These are phyloP conservation scores for Sabellastarte sp. DNA, from an alignment of 2,888 invertebrate genomes.

Conservation along the genomic window DNA sequence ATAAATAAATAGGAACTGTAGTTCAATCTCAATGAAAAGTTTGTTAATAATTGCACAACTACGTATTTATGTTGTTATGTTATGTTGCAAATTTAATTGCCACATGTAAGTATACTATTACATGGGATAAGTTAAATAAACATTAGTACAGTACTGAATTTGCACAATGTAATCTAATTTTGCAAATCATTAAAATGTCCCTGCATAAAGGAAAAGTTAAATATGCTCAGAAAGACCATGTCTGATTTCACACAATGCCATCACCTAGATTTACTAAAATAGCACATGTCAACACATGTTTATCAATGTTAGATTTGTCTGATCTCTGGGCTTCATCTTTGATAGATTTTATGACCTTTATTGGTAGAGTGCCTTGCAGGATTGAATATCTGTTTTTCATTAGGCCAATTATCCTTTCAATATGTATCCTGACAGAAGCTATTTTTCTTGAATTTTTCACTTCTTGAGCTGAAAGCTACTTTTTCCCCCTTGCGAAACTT, in stretches of 20 bases:
- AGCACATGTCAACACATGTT: background rate
- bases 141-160: no score
- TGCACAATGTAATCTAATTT: no score
- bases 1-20: no score
- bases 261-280: conserved; percentile 1
- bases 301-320: background rate
- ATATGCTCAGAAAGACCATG: no score
- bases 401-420: conserved; percentile 6
- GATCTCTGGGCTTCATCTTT: background rate
- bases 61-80: no score
- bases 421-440: conserved; percentile 7
- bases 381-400: conserved; percentile 6
- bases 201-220: no score
- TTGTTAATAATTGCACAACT: no score
- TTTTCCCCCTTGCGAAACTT: background rate
- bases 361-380: background rate
- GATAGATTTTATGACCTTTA: background rate
- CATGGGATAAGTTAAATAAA: no score
- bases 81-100: no score
- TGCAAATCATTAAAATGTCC: no score
- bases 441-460: conserved; percentile 1
- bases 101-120: no score
- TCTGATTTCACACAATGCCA: conserved; percentile 9
- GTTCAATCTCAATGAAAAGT: no score
- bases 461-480: conserved; percentile 2